Base-by-base conservation (phyloP, 1,140 invertebrate species). In the Lysiphlebus fabarum region DNA sequence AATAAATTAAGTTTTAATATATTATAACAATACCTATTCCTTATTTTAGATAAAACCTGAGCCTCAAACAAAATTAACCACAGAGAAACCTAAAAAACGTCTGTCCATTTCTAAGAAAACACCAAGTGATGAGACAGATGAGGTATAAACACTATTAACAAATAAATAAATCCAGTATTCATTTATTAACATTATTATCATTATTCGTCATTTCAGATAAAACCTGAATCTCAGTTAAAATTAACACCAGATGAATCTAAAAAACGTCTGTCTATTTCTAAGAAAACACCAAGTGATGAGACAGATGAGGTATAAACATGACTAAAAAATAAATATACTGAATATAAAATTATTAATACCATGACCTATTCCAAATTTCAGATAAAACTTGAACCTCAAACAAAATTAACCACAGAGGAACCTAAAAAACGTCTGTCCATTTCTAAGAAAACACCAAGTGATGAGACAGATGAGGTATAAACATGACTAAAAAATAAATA, bases 341-440 rank as follows among this genome's bases (percentile, higher is more conserved):
- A 1, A 4, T 47, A 7, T 11, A 5, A 7, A 7, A 1, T 47
- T 12, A 14, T 47, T 49, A 33, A 49, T 49, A 38, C 12, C 6
- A 37, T 38, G 7, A 37, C 37, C 33, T 43, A 56, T 45, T 3
- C 40, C 37, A 1, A 17, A 40, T 57, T 57, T 57, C 55, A 57
- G 55, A 49, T 26, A 26, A 26, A 26, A 26, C 17, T 4, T 26
- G 17, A 26, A 62, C 14, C 53, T 10, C 62, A 62, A 64, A 14
- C 42, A 37, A 66, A 63, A 57, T n/a, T 53, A 3, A 59, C 43
- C 17, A 14, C 48, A 44, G 56, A 65, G 53, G 58, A 72, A 63
- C 34, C 62, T 14, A 66, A 68, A 63, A 36, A 58, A 53, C 17
- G 17, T 26, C 17, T 26, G 17, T 26, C 17, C 17, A 26, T 26